Conservation (phyloP, 2,888 invertebrate species). For the Proisotoma minuta region DNA sequence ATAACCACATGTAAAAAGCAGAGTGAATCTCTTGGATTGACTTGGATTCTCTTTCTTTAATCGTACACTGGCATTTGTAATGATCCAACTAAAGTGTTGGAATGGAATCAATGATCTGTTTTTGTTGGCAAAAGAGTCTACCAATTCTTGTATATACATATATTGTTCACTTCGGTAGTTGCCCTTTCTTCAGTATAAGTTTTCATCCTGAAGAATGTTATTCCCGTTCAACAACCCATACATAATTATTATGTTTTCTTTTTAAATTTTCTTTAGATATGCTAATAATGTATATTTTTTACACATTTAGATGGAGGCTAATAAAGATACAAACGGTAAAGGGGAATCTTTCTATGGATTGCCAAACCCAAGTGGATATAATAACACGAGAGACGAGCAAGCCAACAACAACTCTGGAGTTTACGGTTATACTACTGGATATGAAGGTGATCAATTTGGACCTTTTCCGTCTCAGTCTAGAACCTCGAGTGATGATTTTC, state of each 20-base stretch:
- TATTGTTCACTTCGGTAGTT: no score
- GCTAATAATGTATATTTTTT: constrained; percentile 1
- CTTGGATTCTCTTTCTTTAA: neutral
- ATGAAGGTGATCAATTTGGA: constrained; percentile 9
- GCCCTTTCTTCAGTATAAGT: no score
- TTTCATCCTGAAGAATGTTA: no score
- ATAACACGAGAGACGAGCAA: no score
- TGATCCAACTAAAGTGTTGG: neutral
- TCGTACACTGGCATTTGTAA: neutral
- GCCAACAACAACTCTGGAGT: no score
- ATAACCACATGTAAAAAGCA: neutral
- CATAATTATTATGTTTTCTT: no score
- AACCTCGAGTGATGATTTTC: constrained; percentile 33
- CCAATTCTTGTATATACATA: no score
- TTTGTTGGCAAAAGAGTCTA: neutral
- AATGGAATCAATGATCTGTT: constrained; percentile 1
- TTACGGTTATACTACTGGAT: neutral
- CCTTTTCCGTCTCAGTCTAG: constrained; percentile 15
- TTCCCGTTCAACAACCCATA: no score
- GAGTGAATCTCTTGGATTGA: neutral
- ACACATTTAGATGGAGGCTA: constrained; percentile 17
- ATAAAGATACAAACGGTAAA: constrained; percentile 55
- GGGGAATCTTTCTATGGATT: constrained; percentile 74
- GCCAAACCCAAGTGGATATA: constrained; percentile 56
- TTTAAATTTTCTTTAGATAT: no score